phyloP scores from a whole-genome alignment of 1,140 invertebrate genomes.

The Cydia amplana region DNA sequence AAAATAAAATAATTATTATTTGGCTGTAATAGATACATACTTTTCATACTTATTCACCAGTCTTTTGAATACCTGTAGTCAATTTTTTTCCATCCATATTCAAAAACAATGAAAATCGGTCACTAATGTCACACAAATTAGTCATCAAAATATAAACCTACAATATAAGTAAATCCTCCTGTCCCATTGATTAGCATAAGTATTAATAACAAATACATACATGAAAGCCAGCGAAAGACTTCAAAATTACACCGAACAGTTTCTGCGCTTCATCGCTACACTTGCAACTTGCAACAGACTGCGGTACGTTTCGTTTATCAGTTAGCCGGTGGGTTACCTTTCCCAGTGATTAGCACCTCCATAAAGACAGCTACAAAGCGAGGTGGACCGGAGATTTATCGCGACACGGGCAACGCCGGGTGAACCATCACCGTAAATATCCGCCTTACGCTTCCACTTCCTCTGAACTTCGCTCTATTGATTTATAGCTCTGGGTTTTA shows the following conservation, averaged over 20 bases:
- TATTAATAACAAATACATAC: constrained; percentile 13
- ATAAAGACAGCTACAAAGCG: constrained; percentile 57
- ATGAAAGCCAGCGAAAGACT: neutral
- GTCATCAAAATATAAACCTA: no score
- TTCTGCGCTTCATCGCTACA: constrained; percentile 5
- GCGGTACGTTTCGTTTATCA: constrained; percentile 19
- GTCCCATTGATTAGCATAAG: neutral
- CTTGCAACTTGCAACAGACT: neutral
- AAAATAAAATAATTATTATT: no score
- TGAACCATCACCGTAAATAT: constrained; percentile 67
- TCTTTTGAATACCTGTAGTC: no score
- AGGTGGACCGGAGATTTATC: constrained; percentile 57
- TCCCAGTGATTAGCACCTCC: constrained; percentile 52
- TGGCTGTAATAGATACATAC: no score
- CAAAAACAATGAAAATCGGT: no score
- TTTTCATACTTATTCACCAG: no score
- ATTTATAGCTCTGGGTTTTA: constrained; percentile 70
- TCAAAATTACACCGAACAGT: constrained; percentile 13
- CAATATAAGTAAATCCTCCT: no score
- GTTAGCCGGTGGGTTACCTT: constrained; percentile 30
- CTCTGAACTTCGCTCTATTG: constrained; percentile 68
- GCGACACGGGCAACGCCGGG: constrained; percentile 46
- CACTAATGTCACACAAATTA: no score
- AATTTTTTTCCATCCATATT: no score
- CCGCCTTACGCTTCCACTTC: constrained; percentile 61